Percentiles rank a stretch among this genome's conserved stretches.
Evolutionary conservation across 2,797 vertebrate genomes (phyloP).

Genomic region (Falco rusticolus): DNA sequence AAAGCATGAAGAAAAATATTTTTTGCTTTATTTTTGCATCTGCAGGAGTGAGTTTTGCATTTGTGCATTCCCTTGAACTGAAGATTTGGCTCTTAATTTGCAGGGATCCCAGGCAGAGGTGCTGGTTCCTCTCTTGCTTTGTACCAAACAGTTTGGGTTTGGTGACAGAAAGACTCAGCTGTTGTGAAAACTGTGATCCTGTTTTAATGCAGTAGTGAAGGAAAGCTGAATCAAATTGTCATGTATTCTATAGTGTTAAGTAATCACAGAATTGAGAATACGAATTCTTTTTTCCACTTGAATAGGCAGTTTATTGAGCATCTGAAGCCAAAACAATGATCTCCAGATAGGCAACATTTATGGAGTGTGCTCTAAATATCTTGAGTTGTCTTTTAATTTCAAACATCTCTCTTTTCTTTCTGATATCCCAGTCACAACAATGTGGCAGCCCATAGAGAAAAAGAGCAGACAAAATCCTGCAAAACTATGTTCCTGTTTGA

Average conservation of each 20-base stretch:
- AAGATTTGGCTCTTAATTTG: not conserved
- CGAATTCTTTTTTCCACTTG: not conserved
- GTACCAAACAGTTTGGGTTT: not conserved
- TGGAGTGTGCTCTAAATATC: not conserved
- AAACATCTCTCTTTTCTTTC: not conserved
- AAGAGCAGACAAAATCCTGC: not conserved
- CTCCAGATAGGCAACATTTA: not conserved
- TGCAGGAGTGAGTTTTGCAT: not conserved
- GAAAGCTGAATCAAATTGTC: conserved; percentile 19
- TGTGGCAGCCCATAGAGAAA: not conserved
- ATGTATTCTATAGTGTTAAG: not conserved
- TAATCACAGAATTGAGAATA: conserved; percentile 15
- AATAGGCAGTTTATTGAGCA: not conserved
- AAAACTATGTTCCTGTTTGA: not conserved
- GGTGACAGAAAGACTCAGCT: conserved; percentile 18
- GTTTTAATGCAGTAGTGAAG: conserved; percentile 10
- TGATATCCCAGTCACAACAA: not conserved
- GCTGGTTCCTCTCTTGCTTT: not conserved
- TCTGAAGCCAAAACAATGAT: conserved; percentile 4
- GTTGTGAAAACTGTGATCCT: conserved; percentile 35
- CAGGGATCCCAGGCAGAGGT: not conserved
- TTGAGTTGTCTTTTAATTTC: not conserved
- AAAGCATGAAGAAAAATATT: not conserved
- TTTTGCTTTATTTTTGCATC: not conserved
- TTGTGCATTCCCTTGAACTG: not conserved